phyloP scores from a whole-genome alignment of 2,797 vertebrate species.

The Gobionotothen gibberifrons region DNA sequence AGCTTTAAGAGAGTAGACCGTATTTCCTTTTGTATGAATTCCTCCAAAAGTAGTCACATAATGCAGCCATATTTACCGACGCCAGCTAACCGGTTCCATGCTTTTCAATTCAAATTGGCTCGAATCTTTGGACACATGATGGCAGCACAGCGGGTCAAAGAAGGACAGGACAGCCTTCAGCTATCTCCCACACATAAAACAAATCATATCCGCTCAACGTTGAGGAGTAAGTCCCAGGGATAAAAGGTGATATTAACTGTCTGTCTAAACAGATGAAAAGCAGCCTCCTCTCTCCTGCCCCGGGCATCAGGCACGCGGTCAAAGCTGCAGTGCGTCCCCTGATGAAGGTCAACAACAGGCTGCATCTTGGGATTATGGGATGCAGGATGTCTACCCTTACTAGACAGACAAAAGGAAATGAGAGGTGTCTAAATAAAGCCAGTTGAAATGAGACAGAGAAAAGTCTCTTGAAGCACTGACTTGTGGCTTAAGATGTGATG shows the following conservation, averaged over 20 bases:
- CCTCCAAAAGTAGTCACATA: constrained; percentile 59
- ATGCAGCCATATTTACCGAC: constrained; percentile 51
- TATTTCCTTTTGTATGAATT: constrained; percentile 66
- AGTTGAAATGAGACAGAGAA: constrained; percentile 78
- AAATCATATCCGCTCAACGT: constrained; percentile 78
- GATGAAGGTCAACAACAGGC: constrained; percentile 69
- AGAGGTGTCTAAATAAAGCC: constrained; percentile 85
- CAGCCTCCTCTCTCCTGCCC: constrained; percentile 48
- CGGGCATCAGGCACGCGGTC: constrained; percentile 30
- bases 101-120: constrained; percentile 53
- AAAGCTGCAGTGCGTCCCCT: constrained; percentile 35
- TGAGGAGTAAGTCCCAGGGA: constrained; percentile 74
- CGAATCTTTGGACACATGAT: constrained; percentile 49
- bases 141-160: constrained; percentile 60
- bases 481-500: constrained; percentile 52
- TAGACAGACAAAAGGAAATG: constrained; percentile 81
- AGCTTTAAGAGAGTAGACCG: constrained; percentile 54
- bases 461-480: constrained; percentile 42
- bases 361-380: constrained; percentile 75
- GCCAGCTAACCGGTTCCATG: constrained; percentile 66
- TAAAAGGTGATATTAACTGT: constrained; percentile 79
- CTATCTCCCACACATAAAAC: constrained; percentile 71
- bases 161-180: constrained; percentile 69
- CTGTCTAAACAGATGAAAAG: constrained; percentile 78
- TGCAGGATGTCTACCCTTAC: constrained; percentile 76